Conservation (phyloP, 2,113 vertebrate genomes). For the Sander vitreus region DNA sequence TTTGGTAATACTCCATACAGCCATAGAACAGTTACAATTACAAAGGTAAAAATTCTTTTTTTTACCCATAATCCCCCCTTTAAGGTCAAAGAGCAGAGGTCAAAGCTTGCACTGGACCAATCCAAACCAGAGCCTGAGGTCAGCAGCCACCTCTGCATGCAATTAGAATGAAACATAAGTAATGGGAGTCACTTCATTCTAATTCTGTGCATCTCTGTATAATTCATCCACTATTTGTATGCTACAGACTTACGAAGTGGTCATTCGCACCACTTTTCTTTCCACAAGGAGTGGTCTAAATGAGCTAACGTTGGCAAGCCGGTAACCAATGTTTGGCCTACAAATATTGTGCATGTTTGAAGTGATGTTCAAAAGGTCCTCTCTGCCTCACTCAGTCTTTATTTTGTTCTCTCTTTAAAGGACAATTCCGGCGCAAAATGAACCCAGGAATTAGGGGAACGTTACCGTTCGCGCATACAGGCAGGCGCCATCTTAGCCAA, state of each 20-base stretch:
- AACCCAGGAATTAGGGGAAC: too few relatives aligned
- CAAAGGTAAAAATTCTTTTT: not conserved
- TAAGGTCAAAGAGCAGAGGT: constrained; percentile 39
- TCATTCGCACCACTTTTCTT: constrained; percentile 28
- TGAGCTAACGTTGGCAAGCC: constrained; percentile 54
- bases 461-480: too few relatives aligned
- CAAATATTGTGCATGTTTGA: constrained; percentile 30
- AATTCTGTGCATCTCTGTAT: constrained; percentile 41
- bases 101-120: constrained; percentile 20
- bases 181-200: constrained; percentile 28
- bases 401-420: constrained; percentile 8
- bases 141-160: constrained; percentile 33
- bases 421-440: too few relatives aligned
- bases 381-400: constrained; percentile 28
- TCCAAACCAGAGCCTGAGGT: constrained; percentile 25
- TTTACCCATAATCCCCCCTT: not conserved
- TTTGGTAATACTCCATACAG: not conserved
- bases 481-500: too few relatives aligned
- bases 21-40: not conserved
- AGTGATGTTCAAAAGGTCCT: constrained; percentile 55
- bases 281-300: constrained; percentile 36
- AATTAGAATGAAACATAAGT: constrained; percentile 32
- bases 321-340: not conserved
- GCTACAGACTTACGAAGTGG: constrained; percentile 45
- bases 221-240: constrained; percentile 33